phyloP scores from a whole-genome alignment of 2,888 invertebrate genomes.

The Augochlorella aurata region DNA sequence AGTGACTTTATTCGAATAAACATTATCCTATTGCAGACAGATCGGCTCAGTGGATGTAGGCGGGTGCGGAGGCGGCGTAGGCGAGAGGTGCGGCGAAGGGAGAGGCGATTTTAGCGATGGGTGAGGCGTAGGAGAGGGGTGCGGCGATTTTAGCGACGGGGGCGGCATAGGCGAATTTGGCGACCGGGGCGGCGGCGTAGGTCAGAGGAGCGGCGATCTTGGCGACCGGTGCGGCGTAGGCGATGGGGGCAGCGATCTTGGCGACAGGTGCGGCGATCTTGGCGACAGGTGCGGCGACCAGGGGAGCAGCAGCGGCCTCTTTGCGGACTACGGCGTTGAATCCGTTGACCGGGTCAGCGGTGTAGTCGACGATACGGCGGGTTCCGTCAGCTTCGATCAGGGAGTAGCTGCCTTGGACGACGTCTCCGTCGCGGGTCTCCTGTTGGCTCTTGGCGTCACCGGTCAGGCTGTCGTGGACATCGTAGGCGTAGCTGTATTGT shows the following conservation, averaged over 20 bases:
- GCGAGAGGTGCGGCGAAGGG: conserved; percentile 54
- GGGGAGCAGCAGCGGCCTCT: conserved; percentile 74
- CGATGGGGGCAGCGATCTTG: conserved; percentile 80
- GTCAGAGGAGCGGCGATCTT: conserved; percentile 70
- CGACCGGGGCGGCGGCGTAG: conserved; percentile 61
- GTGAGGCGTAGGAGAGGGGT: conserved; percentile 68
- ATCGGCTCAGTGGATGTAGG: conserved; percentile 77
- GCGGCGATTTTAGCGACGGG: conserved; percentile 58
- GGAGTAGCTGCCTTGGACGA: conserved; percentile 80
- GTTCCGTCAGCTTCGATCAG: conserved; percentile 82
- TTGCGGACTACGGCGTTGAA: conserved; percentile 80
- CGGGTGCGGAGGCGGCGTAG: conserved; percentile 57
- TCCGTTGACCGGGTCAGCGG: conserved; percentile 76
- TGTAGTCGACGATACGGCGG: conserved; percentile 77
- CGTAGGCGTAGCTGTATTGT: conserved; percentile 78
- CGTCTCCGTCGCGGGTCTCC: conserved; percentile 77
- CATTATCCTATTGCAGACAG: conserved; percentile 57
- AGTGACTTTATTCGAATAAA: conserved; percentile 57
- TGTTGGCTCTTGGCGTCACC: conserved; percentile 78
- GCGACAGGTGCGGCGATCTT: conserved; percentile 66
- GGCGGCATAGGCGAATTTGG: conserved; percentile 58
- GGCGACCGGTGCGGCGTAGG: conserved; percentile 76
- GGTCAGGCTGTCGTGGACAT: conserved; percentile 76
- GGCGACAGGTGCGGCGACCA: conserved; percentile 65
- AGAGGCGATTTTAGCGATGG: conserved; percentile 53